Conservation (phyloP, 2,113 vertebrate genomes). For the Paraplagusia blochii region DNA sequence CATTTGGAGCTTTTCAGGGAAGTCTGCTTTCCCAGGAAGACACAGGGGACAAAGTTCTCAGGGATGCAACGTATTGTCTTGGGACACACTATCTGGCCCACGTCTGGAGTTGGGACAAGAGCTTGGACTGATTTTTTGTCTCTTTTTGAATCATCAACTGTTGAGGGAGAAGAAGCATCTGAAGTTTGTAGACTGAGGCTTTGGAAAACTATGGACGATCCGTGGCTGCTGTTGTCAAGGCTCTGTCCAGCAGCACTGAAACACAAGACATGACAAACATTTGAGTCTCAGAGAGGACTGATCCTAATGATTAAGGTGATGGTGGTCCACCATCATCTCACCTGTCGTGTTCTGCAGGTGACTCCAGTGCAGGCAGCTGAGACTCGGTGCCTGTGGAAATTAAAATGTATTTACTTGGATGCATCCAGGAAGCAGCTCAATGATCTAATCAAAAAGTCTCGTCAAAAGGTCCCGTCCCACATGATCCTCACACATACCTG, state of each 20-base stretch:
- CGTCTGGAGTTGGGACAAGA: conserved; percentile 34
- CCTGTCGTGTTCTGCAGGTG: conserved; percentile 52
- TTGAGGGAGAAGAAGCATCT: not conserved
- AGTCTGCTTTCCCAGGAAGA: conserved; percentile 65
- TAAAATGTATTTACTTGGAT: not conserved
- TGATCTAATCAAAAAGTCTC: no score
- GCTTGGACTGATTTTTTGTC: conserved; percentile 19
- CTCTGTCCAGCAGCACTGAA: conserved; percentile 62
- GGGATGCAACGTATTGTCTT: conserved; percentile 52
- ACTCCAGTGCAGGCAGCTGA: conserved; percentile 58
- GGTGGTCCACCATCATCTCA: conserved; percentile 13
- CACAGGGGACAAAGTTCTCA: conserved; percentile 75
- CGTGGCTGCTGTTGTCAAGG: conserved; percentile 47
- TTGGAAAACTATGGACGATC: conserved; percentile 87
- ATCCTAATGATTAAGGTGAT: not conserved
- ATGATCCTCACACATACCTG: conserved; percentile 45
- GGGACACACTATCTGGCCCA: conserved; percentile 51
- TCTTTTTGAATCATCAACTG: not conserved
- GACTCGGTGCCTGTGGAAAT: conserved; percentile 51
- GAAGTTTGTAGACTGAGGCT: conserved; percentile 62
- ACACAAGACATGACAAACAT: conserved; percentile 4
- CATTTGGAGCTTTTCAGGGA: conserved; percentile 42
- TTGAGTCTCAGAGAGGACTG: not conserved
- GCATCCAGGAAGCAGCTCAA: no score
- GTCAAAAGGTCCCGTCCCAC: no score